Conservation (phyloP, 2,797 vertebrate species). For the Tenualosa thibaudeaui region DNA sequence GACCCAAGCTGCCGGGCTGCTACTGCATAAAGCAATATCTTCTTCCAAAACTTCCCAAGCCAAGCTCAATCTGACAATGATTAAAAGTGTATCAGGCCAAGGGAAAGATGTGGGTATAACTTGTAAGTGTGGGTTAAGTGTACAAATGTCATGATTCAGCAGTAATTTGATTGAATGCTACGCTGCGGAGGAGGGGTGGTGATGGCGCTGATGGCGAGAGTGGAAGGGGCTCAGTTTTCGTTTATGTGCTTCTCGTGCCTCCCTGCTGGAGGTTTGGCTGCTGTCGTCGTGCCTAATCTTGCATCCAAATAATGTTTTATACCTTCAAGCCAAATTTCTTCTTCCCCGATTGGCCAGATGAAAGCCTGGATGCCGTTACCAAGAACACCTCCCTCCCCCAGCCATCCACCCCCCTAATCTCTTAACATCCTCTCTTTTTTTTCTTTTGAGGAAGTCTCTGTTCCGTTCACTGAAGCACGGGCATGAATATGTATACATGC, state of each 20-base stretch:
- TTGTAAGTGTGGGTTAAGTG: conserved; percentile 10
- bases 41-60: neutral
- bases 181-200: neutral
- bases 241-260: conserved; percentile 2
- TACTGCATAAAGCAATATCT: neutral
- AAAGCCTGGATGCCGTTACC: neutral
- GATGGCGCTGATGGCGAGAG: neutral
- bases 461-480: neutral
- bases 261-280: conserved; percentile 18
- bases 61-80: conserved; percentile 12
- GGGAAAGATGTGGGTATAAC: neutral
- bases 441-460: conserved; percentile 12
- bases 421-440: neutral
- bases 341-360: neutral
- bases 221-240: conserved; percentile 4
- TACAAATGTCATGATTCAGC: conserved; percentile 23
- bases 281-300: conserved; percentile 18
- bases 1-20: neutral
- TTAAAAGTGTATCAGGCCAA: conserved; percentile 18
- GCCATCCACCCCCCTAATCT: neutral
- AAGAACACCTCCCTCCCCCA: neutral
- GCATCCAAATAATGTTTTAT: neutral
- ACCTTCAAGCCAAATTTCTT: conserved; percentile 4
- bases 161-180: conserved; percentile 23
- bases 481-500: conserved; percentile 16